These are phyloP conservation scores for Craterocephalus amniculus DNA, from an alignment of 2,797 vertebrate genomes.

Conservation along the genomic window DNA sequence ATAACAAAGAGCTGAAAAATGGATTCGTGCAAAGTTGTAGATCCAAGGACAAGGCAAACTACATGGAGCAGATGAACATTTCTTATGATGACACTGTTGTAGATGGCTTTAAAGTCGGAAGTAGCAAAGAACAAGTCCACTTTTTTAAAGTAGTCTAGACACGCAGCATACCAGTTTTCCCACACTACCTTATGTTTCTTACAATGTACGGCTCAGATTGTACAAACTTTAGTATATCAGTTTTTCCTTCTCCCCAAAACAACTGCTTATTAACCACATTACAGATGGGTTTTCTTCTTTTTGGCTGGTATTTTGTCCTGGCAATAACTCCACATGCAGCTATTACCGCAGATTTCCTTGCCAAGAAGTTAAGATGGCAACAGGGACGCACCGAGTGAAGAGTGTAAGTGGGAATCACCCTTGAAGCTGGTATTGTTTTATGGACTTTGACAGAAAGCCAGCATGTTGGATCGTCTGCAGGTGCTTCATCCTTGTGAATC, in stretches of 20 bases:
- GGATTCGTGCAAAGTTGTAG: constrained; percentile 1
- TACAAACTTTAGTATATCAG: not conserved
- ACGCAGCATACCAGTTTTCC: not conserved
- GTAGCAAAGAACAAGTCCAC: not conserved
- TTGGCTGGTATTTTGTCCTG: not conserved
- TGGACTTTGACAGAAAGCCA: not conserved
- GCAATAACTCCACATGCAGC: not conserved
- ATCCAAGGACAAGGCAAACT: constrained; percentile 16
- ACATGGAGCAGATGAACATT: not conserved
- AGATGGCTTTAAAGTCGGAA: not conserved
- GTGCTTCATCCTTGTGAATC: not conserved
- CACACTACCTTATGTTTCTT: not conserved
- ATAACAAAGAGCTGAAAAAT: constrained; percentile 11
- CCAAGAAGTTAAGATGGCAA: not conserved
- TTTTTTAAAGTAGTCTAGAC: not conserved
- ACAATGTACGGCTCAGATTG: not conserved
- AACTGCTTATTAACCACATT: not conserved
- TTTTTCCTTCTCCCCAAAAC: too few species aligned
- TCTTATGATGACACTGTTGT: not conserved
- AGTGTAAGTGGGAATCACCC: too few species aligned
- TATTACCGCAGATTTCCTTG: not conserved
- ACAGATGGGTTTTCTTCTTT: not conserved
- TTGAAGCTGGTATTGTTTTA: not conserved
- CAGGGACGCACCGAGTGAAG: not conserved
- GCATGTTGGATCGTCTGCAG: not conserved